A percentile compares a stretch with the other conserved stretches of the same genome.
Conservation (phyloP, 1,140 invertebrate species). For the Phymorhynchus buccinoides region DNA sequence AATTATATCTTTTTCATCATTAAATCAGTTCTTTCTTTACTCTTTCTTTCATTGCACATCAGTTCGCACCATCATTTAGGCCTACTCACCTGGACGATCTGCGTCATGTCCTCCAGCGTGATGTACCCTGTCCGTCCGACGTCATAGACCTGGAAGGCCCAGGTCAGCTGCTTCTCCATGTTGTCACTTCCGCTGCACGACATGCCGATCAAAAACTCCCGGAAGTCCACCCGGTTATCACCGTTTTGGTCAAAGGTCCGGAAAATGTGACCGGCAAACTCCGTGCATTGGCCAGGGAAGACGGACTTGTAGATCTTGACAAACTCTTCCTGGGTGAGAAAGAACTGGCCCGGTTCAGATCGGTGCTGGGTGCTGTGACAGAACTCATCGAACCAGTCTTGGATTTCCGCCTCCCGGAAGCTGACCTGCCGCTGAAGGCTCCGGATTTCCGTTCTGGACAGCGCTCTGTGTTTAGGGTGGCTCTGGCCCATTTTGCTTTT, state of each 20-base stretch:
- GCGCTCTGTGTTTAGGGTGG: not conserved
- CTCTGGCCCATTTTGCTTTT: constrained; percentile 13
- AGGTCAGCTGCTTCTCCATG: constrained; percentile 89
- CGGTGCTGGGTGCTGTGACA: not conserved
- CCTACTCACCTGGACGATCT: constrained; percentile 61
- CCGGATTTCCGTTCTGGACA: not conserved
- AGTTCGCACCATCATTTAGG: too few species aligned
- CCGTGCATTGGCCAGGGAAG: constrained; percentile 54
- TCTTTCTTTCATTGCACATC: too few species aligned
- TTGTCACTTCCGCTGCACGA: constrained; percentile 78
- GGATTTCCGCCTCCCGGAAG: constrained; percentile 29
- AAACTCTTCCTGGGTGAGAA: constrained; percentile 44
- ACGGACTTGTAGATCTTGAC: constrained; percentile 53
- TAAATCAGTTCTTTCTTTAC: too few species aligned
- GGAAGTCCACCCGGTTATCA: constrained; percentile 59
- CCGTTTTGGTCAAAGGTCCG: constrained; percentile 58
- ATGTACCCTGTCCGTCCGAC: constrained; percentile 88
- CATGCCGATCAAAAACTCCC: constrained; percentile 60
- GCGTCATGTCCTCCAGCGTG: constrained; percentile 77
- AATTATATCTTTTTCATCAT: too few species aligned
- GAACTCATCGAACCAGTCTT: constrained; percentile 37
- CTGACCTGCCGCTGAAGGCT: constrained; percentile 16
- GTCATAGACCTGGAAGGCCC: constrained; percentile 93
- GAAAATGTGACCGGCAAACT: constrained; percentile 57
- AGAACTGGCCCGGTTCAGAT: not conserved